phyloP scores from a whole-genome alignment of 2,113 vertebrate genomes.

The Origma solitaria region DNA sequence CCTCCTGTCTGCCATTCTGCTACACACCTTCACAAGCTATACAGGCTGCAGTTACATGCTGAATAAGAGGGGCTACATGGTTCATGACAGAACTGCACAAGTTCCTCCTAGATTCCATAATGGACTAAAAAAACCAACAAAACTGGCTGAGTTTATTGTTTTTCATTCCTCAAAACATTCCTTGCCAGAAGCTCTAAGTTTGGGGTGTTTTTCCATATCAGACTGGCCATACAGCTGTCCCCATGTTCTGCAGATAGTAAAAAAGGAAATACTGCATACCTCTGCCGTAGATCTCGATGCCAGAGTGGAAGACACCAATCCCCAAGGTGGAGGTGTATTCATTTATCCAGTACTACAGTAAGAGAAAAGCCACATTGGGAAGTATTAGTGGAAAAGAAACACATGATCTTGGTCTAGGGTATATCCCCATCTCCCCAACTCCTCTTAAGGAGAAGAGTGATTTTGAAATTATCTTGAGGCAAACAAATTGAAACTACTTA shows the following conservation, averaged over 20 bases:
- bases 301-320: conserved; percentile 94
- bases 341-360: conserved; percentile 91
- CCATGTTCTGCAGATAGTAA: neutral
- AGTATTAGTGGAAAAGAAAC: conserved; percentile 21
- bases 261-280: conserved; percentile 70
- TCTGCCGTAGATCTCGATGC: conserved; percentile 92
- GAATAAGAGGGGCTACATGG: neutral
- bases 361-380: conserved; percentile 29
- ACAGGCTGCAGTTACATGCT: neutral
- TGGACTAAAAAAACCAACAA: neutral
- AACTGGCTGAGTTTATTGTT: neutral
- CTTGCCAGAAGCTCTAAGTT: neutral
- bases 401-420: neutral
- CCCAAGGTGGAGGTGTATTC: conserved; percentile 94
- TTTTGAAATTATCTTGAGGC: neutral
- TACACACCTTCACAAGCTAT: neutral
- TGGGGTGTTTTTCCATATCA: neutral
- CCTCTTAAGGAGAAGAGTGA: neutral
- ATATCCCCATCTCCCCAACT: neutral
- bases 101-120: neutral
- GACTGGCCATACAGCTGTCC: neutral
- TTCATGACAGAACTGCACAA: neutral
- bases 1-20: neutral
- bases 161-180: neutral
- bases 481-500: neutral